These are phyloP conservation scores for Hemitrygon akajei DNA, from an alignment of 2,797 vertebrate species.

Conservation along the genomic window DNA sequence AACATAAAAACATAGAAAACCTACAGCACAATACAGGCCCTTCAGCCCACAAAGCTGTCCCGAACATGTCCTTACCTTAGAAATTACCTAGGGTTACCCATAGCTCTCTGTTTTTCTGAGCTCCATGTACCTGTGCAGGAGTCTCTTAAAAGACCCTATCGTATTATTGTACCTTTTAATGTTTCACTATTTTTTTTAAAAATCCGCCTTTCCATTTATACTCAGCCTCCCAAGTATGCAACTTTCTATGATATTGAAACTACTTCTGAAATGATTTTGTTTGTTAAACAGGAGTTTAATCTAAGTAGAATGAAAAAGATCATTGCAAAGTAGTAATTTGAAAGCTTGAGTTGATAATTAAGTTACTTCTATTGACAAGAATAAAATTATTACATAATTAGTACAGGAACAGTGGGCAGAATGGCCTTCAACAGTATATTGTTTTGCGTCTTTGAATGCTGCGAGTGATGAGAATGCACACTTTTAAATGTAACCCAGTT, in stretches of 20 bases:
- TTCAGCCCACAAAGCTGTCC: too few relatives aligned
- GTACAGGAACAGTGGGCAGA: neutral
- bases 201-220: too few relatives aligned
- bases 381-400: neutral
- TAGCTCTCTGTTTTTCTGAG: too few relatives aligned
- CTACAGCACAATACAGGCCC: too few relatives aligned
- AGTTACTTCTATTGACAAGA: neutral
- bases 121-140: too few relatives aligned
- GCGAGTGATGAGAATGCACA: neutral
- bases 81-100: too few relatives aligned
- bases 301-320: neutral
- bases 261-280: neutral
- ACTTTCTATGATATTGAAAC: neutral
- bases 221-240: neutral
- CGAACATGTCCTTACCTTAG: too few relatives aligned
- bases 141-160: too few relatives aligned
- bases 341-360: neutral
- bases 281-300: slow-evolving; percentile 15
- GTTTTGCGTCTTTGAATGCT: too few relatives aligned
- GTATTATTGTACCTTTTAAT: too few relatives aligned
- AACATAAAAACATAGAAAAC: too few relatives aligned
- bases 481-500: slow-evolving; percentile 15
- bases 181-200: too few relatives aligned
- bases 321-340: neutral
- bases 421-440: neutral